Percentiles rank a stretch among this genome's conserved stretches.
Conservation (phyloP, 2,113 vertebrate species). For the Tauraco erythrolophus region DNA sequence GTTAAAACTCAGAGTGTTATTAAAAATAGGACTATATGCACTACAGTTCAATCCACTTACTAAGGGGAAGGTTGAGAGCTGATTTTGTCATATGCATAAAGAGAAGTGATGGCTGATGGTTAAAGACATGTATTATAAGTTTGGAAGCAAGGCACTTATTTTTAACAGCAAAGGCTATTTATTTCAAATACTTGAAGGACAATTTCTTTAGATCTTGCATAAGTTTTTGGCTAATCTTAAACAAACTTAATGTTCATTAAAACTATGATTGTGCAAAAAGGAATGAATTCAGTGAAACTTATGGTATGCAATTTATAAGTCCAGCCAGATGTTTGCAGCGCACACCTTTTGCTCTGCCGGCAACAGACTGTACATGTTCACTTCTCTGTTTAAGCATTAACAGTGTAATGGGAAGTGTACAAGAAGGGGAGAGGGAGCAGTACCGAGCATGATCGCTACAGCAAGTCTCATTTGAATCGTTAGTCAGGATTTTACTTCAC, state of each 20-base stretch:
- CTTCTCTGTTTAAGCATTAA: neutral
- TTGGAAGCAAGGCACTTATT: neutral
- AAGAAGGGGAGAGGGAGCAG: neutral
- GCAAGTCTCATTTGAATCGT: neutral
- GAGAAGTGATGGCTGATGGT: neutral
- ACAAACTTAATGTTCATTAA: neutral
- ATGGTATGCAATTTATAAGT: neutral
- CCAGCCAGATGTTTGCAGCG: neutral
- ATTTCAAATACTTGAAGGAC: neutral
- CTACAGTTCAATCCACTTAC: neutral
- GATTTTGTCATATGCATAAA: neutral
- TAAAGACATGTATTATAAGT: neutral
- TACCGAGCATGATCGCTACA: accelerated
- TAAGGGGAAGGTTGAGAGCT: neutral
- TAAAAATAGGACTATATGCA: neutral
- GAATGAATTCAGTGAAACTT: neutral
- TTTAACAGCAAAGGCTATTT: neutral
- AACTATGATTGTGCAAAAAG: neutral
- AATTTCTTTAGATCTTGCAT: neutral
- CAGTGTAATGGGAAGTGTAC: neutral
- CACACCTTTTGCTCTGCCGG: neutral
- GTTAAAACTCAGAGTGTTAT: neutral
- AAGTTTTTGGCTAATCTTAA: neutral
- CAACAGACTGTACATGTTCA: neutral
- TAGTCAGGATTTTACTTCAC: neutral